Evolutionary conservation across 2,888 invertebrate species (phyloP), one percentile per base, ranked within the genome.

Genomic region (Euzetes globulus): DNA sequence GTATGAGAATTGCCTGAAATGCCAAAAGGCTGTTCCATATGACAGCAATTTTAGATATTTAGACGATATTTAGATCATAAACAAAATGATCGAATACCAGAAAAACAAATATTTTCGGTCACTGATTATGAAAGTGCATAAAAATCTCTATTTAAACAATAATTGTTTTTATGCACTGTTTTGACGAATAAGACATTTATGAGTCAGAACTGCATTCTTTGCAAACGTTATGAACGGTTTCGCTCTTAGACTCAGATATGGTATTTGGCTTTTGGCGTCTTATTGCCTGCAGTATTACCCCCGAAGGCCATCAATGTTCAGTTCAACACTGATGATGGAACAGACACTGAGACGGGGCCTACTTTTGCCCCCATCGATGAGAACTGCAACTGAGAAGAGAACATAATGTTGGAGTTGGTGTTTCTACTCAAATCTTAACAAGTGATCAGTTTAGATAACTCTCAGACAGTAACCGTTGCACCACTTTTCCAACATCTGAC

Each of bases 221-320:
- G 33, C 33, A 33, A 7, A 33, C n/a, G 33, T 33, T 33, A 33
- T 33, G 5, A 33, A 33, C 33, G 7, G 33, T 6, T 33, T 33
- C 33, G 7, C 33, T 33, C 33, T 33, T 47, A 47, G 47, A 47
- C 47, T n/a, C 13, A 47, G 47, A 47, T 47, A 47, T 55, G 55
- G 55, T 25, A 19, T 55, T 55, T 63, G 58, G 63, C 63, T 63
- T 63, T 25, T 63, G 63, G 63, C 63, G 63, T 63, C 63, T 63
- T n/a, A 6, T 63, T 29, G 63, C 63, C 63, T 63, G 6, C 15
- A 63, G 63, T 63, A 17, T 29, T 63, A 17, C 63, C 63, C 63
- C 63, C 63, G 9, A 63, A 17, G 25, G 63, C 17, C 27, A 63
- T 47, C 15, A 13, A 13, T 47, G 47, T 47, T 47, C 7, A 47